A percentile compares a stretch with the other conserved stretches of the same genome.
Evolutionary conservation across 1,140 invertebrate species (phyloP).

Genomic region (Goniozus legneri): DNA sequence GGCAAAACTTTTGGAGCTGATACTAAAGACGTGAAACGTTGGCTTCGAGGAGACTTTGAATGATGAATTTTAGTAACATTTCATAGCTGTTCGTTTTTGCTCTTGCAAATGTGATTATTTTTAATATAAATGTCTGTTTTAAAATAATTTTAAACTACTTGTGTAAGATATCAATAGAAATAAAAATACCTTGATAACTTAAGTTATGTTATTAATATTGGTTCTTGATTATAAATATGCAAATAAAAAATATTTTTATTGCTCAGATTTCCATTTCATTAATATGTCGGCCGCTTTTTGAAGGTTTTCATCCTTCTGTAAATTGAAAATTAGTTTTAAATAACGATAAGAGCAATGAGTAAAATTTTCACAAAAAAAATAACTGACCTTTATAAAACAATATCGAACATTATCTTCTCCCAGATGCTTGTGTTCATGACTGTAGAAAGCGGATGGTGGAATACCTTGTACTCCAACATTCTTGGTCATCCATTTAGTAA

Average conservation of each 20-base stretch:
- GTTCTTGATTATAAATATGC: too few species aligned
- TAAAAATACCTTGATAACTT: too few species aligned
- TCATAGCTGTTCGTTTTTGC: not conserved
- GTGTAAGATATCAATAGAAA: too few species aligned
- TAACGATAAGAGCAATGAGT: constrained; percentile 5
- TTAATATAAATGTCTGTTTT: too few species aligned
- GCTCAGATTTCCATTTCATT: constrained; percentile 62
- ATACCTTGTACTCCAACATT: constrained; percentile 91
- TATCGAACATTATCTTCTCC: constrained; percentile 86
- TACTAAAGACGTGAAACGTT: constrained; percentile 66
- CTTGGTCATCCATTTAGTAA: constrained; percentile 93
- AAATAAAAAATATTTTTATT: too few species aligned
- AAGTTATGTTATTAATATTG: too few species aligned
- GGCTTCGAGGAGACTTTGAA: constrained; percentile 53
- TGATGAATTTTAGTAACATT: constrained; percentile 1
- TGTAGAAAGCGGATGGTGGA: constrained; percentile 93
- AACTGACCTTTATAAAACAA: constrained; percentile 86
- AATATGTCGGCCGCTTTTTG: constrained; percentile 66
- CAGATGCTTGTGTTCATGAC: constrained; percentile 73
- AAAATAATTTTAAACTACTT: too few species aligned
- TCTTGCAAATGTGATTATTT: not conserved
- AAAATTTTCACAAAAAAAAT: not conserved
- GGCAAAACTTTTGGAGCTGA: constrained; percentile 70
- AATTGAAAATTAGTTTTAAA: constrained; percentile 28
- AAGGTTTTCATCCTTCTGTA: constrained; percentile 73